Conservation (phyloP, 2,888 invertebrate species). For the Acanthosepion esculentum region DNA sequence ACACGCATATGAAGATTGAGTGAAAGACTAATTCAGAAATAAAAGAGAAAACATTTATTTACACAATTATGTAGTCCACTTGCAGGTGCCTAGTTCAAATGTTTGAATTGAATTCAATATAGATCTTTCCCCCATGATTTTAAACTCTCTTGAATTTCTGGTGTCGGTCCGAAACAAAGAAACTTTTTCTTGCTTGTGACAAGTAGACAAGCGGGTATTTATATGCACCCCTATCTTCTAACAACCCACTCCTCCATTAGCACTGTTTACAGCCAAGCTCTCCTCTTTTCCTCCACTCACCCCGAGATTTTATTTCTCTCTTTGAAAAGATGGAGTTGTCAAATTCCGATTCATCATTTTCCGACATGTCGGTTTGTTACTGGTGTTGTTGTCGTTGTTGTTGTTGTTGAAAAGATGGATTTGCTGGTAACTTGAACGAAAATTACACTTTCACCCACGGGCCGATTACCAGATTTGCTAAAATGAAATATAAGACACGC, state of each 20-base stretch:
- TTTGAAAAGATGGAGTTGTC: background rate
- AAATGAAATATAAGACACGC: too few relatives aligned
- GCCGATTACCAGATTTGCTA: too few relatives aligned
- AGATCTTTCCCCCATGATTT: background rate
- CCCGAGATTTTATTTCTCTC: background rate
- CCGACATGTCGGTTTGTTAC: background rate
- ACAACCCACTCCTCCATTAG: background rate
- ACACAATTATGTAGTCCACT: too few relatives aligned
- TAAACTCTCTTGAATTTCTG: background rate
- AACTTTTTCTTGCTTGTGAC: background rate
- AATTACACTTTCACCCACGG: background rate
- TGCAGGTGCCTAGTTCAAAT: background rate
- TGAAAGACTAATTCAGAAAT: background rate
- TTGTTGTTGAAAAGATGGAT: background rate
- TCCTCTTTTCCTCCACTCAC: rapidly evolving
- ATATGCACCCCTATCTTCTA: background rate
- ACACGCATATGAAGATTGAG: background rate
- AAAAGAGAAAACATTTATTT: background rate
- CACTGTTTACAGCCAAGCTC: background rate
- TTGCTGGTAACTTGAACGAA: background rate
- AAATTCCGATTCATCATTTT: slow-evolving; percentile 9
- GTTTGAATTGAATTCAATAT: background rate
- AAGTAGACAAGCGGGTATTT: background rate
- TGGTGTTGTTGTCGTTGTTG: background rate
- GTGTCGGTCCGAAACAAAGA: background rate